These are phyloP conservation scores for Epizoanthus illoricatus DNA, from an alignment of 92 coral and sea anemone species.

Conservation along the genomic window DNA sequence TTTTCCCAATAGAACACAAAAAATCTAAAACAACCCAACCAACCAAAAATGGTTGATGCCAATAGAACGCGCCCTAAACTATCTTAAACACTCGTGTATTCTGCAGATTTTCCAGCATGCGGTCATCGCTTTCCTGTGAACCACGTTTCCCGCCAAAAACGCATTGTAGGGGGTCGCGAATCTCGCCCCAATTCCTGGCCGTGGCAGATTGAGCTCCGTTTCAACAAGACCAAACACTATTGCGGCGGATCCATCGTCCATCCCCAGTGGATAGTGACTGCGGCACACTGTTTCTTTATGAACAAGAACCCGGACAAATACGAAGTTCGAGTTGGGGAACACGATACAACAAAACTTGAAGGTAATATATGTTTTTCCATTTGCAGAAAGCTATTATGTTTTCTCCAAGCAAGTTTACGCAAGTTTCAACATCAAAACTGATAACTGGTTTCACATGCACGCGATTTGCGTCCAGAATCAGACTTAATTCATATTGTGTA, in stretches of 20 bases:
- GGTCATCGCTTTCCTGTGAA: constrained; percentile 68
- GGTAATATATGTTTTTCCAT: constrained; percentile 40
- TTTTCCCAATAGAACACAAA: too few species aligned
- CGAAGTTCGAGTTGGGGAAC: constrained; percentile 78
- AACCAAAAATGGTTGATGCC: too few species aligned
- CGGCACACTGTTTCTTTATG: constrained; percentile 74
- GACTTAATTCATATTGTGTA: too few species aligned
- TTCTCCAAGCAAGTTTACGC: too few species aligned
- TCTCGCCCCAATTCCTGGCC: constrained; percentile 96
- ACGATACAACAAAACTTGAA: constrained; percentile 67
- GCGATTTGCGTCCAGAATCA: too few species aligned
- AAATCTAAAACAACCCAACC: too few species aligned
- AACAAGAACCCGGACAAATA: constrained; percentile 53
- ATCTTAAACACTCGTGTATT: neutral
- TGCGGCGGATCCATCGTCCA: constrained; percentile 90
- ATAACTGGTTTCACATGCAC: too few species aligned
- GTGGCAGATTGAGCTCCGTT: constrained; percentile 89
- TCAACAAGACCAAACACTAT: constrained; percentile 62
- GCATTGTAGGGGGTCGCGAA: constrained; percentile 89
- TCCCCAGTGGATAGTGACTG: constrained; percentile 82
- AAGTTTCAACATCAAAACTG: too few species aligned
- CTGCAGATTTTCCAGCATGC: constrained; percentile 64
- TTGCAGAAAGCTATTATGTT: too few species aligned
- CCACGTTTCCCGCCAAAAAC: constrained; percentile 55
- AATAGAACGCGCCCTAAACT: too few species aligned